phyloP scores from a whole-genome alignment of 2,888 invertebrate species.

The Latrodectus elegans region DNA sequence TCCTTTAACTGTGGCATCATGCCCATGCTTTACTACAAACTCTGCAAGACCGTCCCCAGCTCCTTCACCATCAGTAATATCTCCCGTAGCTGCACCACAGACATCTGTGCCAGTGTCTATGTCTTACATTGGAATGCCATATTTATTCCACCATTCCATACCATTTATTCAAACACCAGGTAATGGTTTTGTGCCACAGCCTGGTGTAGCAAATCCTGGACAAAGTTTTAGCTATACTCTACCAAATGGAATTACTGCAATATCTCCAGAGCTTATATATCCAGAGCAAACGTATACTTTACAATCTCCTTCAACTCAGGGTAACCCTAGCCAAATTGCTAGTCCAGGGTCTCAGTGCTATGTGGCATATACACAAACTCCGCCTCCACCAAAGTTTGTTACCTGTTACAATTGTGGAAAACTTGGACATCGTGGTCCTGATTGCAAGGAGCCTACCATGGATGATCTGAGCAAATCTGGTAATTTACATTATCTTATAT shows the following conservation, averaged over 20 bases:
- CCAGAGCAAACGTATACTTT: constrained; percentile 56
- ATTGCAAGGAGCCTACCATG: constrained; percentile 93
- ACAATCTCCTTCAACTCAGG: constrained; percentile 54
- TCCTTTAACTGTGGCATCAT: constrained; percentile 45
- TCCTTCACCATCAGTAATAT: constrained; percentile 58
- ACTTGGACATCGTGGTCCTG: constrained; percentile 86
- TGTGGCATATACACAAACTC: constrained; percentile 58
- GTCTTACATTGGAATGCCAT: constrained; percentile 65
- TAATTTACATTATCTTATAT: constrained; percentile 8
- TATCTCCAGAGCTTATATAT: constrained; percentile 67
- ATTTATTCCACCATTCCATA: constrained; percentile 64
- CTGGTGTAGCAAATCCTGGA: constrained; percentile 49
- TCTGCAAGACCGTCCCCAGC: constrained; percentile 65
- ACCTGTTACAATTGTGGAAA: constrained; percentile 96
- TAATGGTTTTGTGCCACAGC: constrained; percentile 66
- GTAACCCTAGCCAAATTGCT: constrained; percentile 44
- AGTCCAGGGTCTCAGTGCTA: constrained; percentile 57
- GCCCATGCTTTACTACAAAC: constrained; percentile 59
- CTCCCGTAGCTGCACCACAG: constrained; percentile 50
- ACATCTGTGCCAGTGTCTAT: constrained; percentile 61
- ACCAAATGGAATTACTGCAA: constrained; percentile 62
- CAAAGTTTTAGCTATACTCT: constrained; percentile 54
- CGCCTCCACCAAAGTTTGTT: constrained; percentile 75
- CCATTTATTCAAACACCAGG: constrained; percentile 62
- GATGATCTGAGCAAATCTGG: constrained; percentile 85